phyloP scores from a whole-genome alignment of 2,113 vertebrate genomes.

The Pipa parva region DNA sequence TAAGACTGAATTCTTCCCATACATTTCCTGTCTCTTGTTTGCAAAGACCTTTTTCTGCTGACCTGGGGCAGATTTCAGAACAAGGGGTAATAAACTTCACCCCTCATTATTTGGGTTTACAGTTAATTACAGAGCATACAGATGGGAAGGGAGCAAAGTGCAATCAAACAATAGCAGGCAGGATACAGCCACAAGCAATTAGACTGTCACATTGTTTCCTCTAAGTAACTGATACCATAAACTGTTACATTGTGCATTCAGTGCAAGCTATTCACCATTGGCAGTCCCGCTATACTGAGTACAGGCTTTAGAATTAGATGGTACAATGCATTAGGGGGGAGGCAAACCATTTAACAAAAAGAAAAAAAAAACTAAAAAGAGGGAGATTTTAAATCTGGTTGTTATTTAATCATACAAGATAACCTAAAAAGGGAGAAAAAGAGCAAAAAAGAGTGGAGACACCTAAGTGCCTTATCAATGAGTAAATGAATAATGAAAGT shows the following conservation, averaged over 20 bases:
- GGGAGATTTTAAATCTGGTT: no score
- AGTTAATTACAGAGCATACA: slow-evolving; percentile 39
- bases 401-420: no score
- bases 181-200: slow-evolving; percentile 36
- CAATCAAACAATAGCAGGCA: slow-evolving; percentile 27
- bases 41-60: slow-evolving; percentile 1
- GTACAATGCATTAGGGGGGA: no score
- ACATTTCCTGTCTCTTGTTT: slow-evolving; percentile 35
- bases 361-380: no score
- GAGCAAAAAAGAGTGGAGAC: no score
- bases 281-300: neutral
- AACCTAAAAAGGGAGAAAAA: no score
- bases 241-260: slow-evolving; percentile 15
- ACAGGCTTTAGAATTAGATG: no score
- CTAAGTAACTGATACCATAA: slow-evolving; percentile 15
- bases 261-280: neutral
- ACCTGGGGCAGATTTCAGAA: slow-evolving; percentile 40
- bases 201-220: slow-evolving; percentile 41
- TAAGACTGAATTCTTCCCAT: slow-evolving; percentile 32
- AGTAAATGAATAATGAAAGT: no score
- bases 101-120: slow-evolving; percentile 34
- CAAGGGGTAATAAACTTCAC: slow-evolving; percentile 36
- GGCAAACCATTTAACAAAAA: neutral
- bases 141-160: slow-evolving; percentile 30
- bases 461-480: no score